Conservation (phyloP, 2,888 invertebrate genomes). For the Ashinkailepas kermadecensis region DNA sequence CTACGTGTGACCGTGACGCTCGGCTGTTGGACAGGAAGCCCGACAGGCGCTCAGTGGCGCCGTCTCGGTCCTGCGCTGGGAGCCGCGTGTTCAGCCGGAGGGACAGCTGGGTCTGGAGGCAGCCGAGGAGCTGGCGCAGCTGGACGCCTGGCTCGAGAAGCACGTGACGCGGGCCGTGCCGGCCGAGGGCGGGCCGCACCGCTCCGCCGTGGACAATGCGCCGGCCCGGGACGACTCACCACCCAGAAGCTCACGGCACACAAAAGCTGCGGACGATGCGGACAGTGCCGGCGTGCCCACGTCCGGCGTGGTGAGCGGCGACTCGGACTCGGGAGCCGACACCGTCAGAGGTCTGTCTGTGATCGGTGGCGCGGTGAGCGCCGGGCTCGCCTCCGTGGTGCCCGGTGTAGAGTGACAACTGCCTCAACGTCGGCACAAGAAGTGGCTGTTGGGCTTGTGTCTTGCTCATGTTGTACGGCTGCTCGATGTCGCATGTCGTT, state of each 20-base stretch:
- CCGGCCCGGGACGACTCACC: neutral
- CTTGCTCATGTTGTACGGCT: too few species aligned
- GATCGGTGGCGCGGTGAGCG: too few species aligned
- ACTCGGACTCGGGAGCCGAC: too few species aligned
- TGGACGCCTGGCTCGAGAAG: neutral
- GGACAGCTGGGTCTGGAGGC: conserved; percentile 10
- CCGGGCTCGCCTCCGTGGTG: too few species aligned
- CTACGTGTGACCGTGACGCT: conserved; percentile 27
- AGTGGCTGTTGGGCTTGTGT: too few species aligned
- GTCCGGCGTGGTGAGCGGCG: neutral
- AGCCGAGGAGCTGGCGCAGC: neutral
- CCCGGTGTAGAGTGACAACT: too few species aligned
- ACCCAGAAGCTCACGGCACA: too few species aligned
- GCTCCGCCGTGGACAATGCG: neutral
- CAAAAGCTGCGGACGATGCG: too few species aligned
- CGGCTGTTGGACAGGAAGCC: neutral
- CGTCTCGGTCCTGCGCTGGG: neutral
- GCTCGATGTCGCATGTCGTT: too few species aligned
- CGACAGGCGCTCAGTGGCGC: neutral
- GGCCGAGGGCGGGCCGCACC: neutral
- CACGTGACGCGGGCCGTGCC: neutral
- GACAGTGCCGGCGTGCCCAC: neutral
- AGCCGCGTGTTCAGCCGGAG: neutral
- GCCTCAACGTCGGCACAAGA: too few species aligned
- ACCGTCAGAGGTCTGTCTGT: too few species aligned